phyloP scores from a whole-genome alignment of 2,113 vertebrate species.

The Philantomba maxwellii region DNA sequence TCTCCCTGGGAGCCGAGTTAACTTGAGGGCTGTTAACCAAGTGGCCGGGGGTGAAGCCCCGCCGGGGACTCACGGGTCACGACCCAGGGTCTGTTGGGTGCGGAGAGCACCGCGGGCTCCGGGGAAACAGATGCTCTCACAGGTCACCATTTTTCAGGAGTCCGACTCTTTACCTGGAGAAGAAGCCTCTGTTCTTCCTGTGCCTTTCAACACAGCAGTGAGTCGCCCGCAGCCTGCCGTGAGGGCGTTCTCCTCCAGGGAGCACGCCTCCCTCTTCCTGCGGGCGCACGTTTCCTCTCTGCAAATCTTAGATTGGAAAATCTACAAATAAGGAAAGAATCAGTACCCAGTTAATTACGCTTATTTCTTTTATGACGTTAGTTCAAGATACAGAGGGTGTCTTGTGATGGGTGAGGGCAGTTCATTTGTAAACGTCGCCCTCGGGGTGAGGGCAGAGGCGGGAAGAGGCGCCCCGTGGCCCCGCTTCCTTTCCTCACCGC shows the following conservation, averaged over 20 bases:
- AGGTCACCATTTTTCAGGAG: neutral
- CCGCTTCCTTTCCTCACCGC: neutral
- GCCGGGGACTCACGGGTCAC: neutral
- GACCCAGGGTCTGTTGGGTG: neutral
- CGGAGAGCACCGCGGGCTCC: neutral
- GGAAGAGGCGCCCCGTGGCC: neutral
- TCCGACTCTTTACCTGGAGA: neutral
- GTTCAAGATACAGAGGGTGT: neutral
- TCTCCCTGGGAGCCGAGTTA: neutral
- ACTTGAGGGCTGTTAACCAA: neutral
- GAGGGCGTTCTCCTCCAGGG: neutral
- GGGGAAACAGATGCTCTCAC: neutral
- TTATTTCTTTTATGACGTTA: neutral
- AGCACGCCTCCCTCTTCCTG: neutral
- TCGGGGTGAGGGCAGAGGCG: neutral
- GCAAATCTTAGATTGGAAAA: neutral
- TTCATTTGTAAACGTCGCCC: neutral
- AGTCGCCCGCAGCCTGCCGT: neutral
- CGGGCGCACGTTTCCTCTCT: neutral
- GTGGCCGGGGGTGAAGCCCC: neutral
- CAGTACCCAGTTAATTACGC: neutral
- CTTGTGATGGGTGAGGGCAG: neutral
- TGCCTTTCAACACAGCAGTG: neutral
- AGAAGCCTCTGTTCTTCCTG: neutral
- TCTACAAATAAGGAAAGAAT: neutral